These are phyloP conservation scores for Prorops nasuta DNA, from an alignment of 1,140 invertebrate genomes.

Conservation along the genomic window DNA sequence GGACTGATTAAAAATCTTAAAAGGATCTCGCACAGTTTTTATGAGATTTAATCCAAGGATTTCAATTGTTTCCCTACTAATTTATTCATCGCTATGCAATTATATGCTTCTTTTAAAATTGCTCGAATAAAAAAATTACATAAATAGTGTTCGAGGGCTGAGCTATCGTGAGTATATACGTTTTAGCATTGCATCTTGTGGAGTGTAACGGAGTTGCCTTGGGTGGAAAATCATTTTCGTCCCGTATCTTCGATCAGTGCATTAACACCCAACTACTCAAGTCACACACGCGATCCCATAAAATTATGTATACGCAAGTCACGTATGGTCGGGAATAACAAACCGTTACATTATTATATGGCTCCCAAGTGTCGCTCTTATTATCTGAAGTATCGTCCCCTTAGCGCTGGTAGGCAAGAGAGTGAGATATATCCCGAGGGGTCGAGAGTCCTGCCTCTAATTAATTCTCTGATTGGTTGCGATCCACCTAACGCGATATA, in stretches of 20 bases:
- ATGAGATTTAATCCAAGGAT: too few species aligned
- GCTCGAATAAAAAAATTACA: too few species aligned
- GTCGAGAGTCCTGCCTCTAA: constrained; percentile 30
- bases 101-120: too few species aligned
- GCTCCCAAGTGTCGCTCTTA: constrained; percentile 26
- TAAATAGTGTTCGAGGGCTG: too few species aligned
- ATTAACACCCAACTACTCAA: constrained; percentile 6
- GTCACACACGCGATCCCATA: constrained; percentile 8
- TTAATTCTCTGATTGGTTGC: constrained; percentile 39
- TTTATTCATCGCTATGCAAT: too few species aligned
- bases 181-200: too few species aligned
- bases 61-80: too few species aligned
- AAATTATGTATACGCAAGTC: constrained; percentile 5
- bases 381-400: constrained; percentile 23
- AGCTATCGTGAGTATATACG: too few species aligned
- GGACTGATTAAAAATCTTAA: too few species aligned
- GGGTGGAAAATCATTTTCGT: too few species aligned
- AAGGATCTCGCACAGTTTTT: too few species aligned
- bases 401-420: constrained; percentile 22
- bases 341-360: constrained; percentile 23
- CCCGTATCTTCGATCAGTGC: background rate
- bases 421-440: constrained; percentile 35
- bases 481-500: constrained; percentile 20
- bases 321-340: background rate
- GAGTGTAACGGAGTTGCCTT: too few species aligned